Conservation (phyloP, 2,888 invertebrate species). For the Pristionchus entomophagus region DNA sequence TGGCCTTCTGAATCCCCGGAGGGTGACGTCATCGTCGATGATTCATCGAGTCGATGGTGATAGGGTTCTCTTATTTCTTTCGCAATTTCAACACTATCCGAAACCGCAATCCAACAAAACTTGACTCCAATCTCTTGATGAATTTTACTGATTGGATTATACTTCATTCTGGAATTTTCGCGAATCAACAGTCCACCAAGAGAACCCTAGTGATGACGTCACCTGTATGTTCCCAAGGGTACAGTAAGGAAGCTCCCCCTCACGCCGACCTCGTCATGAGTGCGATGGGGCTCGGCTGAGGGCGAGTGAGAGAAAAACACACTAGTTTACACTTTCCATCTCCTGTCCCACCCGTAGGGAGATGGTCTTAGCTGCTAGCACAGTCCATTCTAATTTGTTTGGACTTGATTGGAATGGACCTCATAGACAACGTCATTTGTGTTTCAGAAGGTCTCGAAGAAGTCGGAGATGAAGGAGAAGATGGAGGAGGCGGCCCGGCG, state of each 20-base stretch:
- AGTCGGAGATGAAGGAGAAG: constrained; percentile 45
- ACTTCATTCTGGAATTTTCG: too few species aligned
- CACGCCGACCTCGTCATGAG: not conserved
- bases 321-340: constrained; percentile 45
- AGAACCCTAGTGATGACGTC: not conserved
- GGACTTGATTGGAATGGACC: constrained; percentile 26
- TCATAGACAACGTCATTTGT: constrained; percentile 47
- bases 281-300: not conserved
- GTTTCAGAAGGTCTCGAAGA: constrained; percentile 47
- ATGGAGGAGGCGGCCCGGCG: constrained; percentile 31
- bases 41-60: too few species aligned
- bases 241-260: not conserved
- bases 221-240: too few species aligned
- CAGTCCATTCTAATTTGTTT: not conserved
- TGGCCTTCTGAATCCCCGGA: too few species aligned
- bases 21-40: not conserved
- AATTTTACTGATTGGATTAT: too few species aligned
- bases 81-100: too few species aligned
- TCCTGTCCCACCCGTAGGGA: constrained; percentile 11
- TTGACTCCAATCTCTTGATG: too few species aligned
- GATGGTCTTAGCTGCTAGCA: constrained; percentile 46
- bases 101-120: too few species aligned
- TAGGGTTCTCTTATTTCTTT: too few species aligned
- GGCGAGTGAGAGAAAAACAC: not conserved
- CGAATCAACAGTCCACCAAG: too few species aligned